Evolutionary conservation across 2,797 vertebrate species (phyloP), one percentile per base, ranked within the genome.

Genomic region (Adrianichthys oophorus): DNA sequence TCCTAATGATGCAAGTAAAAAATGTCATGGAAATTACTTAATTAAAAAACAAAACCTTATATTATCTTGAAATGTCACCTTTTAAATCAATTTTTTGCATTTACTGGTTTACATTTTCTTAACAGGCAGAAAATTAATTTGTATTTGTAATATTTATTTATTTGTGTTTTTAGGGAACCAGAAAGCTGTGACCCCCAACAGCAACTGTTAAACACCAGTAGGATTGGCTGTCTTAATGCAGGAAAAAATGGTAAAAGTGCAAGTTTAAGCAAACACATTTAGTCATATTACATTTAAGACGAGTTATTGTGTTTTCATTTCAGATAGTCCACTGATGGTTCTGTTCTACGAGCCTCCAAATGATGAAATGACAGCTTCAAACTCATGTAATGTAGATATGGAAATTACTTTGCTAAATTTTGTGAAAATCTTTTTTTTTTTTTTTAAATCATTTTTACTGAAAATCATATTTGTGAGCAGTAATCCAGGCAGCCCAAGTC

Each of bases 291-390:
- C 5, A 18, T 43, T 15, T 7, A 40, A 50, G 41, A 42, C 15
- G 1, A 43, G 43, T 19, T 21, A 1, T 6, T 14, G 4, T 44
- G 16, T 17, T 8, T 44, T 43, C 8, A 17, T 62, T 68, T 44
- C 65, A 96, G 95, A 92, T 70, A 80, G 45, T 5, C 93, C 91
- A 44, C 74, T 91, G 84, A 91, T 52, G 18, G 79, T 93, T 45
- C 90, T 93, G 81, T 95, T 94, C 82, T 94, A 89, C 55, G 63
- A 89, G 48, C 72, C 84, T 18, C 92, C 88, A 0, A 83, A 70
- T 68, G 87, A 92, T 57, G 52, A 61, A n/a, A 51, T 62, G 46
- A 76, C 82, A 68, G 65, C 81, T 26, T 75, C 88, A 44, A 79
- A 80, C 60, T 54, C 82, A 8, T 48, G 6, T 5, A 56, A 21